Base-by-base conservation (phyloP, 2,113 vertebrate genomes). In the Lampris incognitus region DNA sequence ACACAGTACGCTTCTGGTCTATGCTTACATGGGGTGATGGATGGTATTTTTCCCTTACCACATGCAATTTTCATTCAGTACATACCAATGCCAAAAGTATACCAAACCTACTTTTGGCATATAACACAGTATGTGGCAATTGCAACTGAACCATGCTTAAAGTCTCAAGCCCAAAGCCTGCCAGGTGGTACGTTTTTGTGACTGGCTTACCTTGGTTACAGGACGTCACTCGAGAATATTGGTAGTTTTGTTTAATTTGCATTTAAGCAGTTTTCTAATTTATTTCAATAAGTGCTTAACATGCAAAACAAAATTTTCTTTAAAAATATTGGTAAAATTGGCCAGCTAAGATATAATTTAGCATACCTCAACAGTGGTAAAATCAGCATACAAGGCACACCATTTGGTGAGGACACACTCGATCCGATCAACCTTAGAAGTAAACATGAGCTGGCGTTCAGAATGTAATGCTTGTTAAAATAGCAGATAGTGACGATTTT, bases 391-490 rank as follows among this genome's bases (percentile, higher is more conserved):
- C 38, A 63, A 9, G 1, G 49, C 48, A 60, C 67, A 59, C 78
- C 61, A 7, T 9, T 75, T 13, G 72, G 51, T 83, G 11, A 65
- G 58, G 72, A 37, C 48, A 10, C 40, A 13, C 70, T 13, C 49
- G 54, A 37, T 51, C 4, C 60, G 41, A 9, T 54, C 9, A 54
- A 36, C 57, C 24, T 64, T 61, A 54, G 6, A 57, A 79, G 81
- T 85, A 87, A 89, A 89, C 78, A 54, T 41, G 11, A 39, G 52
- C 13, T 10, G 55, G 74, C 24, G 63, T 82, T 73, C 60, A 71
- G 85, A 84, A 66, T 74, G 79, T 1, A 76, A 72, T 50, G 69
- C 0, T 2, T 63, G 49, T 66, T 80, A 73, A 81, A 82, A 89
- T 78, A 68, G 72, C 69, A 57, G 81, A 41, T 13, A 10, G n/a